Base-by-base conservation (phyloP, 2,113 vertebrate genomes). In the Siniperca knerii region DNA sequence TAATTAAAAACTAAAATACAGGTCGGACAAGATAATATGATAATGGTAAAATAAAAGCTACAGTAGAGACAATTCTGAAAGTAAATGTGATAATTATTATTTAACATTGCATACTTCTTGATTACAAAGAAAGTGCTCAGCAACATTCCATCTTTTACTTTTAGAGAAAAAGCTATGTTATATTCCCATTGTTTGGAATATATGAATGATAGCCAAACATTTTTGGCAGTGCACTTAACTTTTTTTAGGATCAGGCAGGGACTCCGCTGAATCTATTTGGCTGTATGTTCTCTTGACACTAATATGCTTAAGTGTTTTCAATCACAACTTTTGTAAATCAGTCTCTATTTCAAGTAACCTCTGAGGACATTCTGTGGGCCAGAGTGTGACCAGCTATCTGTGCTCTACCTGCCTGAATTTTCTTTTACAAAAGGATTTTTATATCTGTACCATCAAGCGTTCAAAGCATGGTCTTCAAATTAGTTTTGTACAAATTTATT, bases 111-210 rank as follows among this genome's bases (percentile, higher is more conserved):
- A 72, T 78, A 77, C 11, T 65, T 35, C 15, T 61, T 11, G 25
- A 54, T 69, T 42, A 55, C 48, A 82, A 60, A 81, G 64, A 86
- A 88, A 87, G 83, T 89, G 75, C 89, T 81, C 2, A 46, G 76
- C 76, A 55, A 67, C 13, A 23, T 67, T 23, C 13, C n/a, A 68
- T 78, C 13, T 77, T 67, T 48, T 9, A 61, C 25, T 62, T 61
- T 25, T 7, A 61, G 52, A 70, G 18, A 50, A 64, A 48, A 54
- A 23, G 25, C 0, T 44, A 48, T 67, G 20, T 46, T 13, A 48
- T n/a, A 29, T 57, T 67, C 16, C 15, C 20, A 7, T 37, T 18
- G 13, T 65, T 29, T 4, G 4, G 44, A 42, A 75, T 44, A 33
- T 21, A 66, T 55, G 16, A 75, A 65, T 40, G 46, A 69, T 1